phyloP scores from a whole-genome alignment of 2,888 invertebrate species.

The Ectobius pallidus region DNA sequence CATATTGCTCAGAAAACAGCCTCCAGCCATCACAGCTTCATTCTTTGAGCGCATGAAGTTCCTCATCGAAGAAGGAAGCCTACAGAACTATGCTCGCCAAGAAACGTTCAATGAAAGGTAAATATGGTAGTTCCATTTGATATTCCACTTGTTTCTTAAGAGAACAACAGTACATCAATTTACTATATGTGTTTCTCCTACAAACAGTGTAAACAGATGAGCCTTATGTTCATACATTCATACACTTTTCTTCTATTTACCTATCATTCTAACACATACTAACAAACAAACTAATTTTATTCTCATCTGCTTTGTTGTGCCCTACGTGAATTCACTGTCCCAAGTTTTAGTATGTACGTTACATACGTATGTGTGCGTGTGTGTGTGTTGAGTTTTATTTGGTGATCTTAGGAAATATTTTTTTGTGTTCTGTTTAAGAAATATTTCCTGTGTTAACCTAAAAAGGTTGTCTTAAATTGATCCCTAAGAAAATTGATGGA shows the following conservation, averaged over 20 bases:
- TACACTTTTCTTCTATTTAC: slow-evolving; percentile 40
- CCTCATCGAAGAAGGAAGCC: slow-evolving; percentile 95
- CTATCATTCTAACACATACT: slow-evolving; percentile 36
- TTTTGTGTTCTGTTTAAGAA: not conserved
- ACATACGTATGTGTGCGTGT: slow-evolving; percentile 55
- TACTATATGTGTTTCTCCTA: too few species aligned
- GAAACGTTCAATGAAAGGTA: slow-evolving; percentile 98
- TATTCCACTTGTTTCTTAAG: not conserved
- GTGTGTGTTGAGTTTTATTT: slow-evolving; percentile 43
- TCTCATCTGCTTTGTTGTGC: slow-evolving; percentile 73
- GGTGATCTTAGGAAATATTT: not conserved
- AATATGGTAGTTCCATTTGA: slow-evolving; percentile 50
- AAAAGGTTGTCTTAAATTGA: not conserved
- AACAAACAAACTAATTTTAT: not conserved
- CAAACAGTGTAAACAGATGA: not conserved
- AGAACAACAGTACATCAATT: not conserved
- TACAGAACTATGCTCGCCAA: slow-evolving; percentile 95
- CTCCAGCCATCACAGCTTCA: slow-evolving; percentile 94
- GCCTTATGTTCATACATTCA: slow-evolving; percentile 14
- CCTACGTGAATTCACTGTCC: slow-evolving; percentile 71
- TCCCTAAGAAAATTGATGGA: not conserved
- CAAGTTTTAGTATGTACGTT: slow-evolving; percentile 47
- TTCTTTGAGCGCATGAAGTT: slow-evolving; percentile 99
- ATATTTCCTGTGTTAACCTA: not conserved
- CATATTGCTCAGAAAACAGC: slow-evolving; percentile 92